A percentile compares a stretch with the other conserved stretches of the same genome.
phyloP scores from a whole-genome alignment of 2,888 invertebrate genomes.

The Drosophila siamana region DNA sequence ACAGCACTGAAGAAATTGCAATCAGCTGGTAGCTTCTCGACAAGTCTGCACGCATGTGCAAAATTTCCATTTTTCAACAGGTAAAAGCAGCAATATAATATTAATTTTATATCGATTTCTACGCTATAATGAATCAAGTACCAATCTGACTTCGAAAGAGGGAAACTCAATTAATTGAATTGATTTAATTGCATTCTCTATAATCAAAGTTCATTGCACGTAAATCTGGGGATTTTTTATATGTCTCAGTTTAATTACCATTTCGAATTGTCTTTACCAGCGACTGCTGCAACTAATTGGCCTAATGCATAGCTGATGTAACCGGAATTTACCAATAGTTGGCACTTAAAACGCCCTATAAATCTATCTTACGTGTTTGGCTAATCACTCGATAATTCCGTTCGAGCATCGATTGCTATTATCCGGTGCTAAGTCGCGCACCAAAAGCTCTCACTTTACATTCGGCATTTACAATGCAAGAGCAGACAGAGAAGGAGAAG shows the following conservation, averaged over 20 bases:
- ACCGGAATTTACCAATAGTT: background rate
- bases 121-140: too few species aligned
- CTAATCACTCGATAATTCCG: conserved; percentile 29
- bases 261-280: background rate
- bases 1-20: conserved; percentile 61
- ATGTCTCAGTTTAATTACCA: background rate
- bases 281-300: conserved; percentile 4
- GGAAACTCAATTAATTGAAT: too few species aligned
- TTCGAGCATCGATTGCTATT: conserved; percentile 25
- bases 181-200: too few species aligned
- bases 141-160: too few species aligned
- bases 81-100: background rate
- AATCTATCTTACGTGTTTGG: conserved; percentile 8
- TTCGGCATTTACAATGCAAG: conserved; percentile 46
- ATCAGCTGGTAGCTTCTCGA: conserved; percentile 20
- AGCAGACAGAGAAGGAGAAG: background rate
- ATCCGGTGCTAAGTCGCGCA: conserved; percentile 50
- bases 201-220: too few species aligned
- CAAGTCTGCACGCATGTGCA: background rate
- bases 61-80: conserved; percentile 5
- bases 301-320: background rate
- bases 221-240: too few species aligned
- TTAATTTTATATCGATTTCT: background rate
- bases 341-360: conserved; percentile 5
- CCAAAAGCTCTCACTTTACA: conserved; percentile 50